These are phyloP conservation scores for Agonopterix subpropinquella DNA, from an alignment of 2,888 invertebrate species.

Conservation along the genomic window DNA sequence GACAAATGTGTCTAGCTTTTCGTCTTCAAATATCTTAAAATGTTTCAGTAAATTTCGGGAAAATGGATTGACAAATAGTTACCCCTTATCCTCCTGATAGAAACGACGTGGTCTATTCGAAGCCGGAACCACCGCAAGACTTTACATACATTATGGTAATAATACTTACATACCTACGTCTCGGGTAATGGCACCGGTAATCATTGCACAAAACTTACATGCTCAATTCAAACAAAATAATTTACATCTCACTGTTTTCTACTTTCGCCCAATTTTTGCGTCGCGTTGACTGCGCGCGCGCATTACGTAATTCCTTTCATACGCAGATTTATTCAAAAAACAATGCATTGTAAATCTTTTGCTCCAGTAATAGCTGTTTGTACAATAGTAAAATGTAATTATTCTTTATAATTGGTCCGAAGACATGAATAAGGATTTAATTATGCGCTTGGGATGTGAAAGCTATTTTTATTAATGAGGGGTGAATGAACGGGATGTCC, in stretches of 20 bases:
- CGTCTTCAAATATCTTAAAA: too few relatives aligned
- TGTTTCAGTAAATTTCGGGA: too few relatives aligned
- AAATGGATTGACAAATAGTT: too few relatives aligned
- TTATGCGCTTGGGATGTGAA: background rate
- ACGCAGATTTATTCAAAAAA: conserved; percentile 1
- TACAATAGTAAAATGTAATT: too few relatives aligned
- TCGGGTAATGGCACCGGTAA: background rate
- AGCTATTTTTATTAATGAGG: background rate
- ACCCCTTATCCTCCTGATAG: too few relatives aligned
- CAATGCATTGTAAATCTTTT: conserved; percentile 1
- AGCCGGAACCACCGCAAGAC: too few relatives aligned
- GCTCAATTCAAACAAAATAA: conserved; percentile 6
- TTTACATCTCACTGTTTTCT: conserved; percentile 4
- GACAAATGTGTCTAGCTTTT: too few relatives aligned
- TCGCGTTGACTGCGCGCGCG: background rate
- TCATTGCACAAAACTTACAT: conserved; percentile 5
- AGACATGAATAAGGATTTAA: background rate
- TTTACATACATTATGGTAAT: background rate
- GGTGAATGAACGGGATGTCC: background rate
- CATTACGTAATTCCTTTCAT: background rate
- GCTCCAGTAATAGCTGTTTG: too few relatives aligned
- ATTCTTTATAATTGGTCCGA: background rate
- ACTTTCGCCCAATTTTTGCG: conserved; percentile 9
- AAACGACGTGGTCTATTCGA: too few relatives aligned
- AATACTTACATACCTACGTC: background rate